Evolutionary conservation across 2,113 vertebrate species (phyloP), one percentile per base, ranked within the genome.

Genomic region (Rallus limicola): DNA sequence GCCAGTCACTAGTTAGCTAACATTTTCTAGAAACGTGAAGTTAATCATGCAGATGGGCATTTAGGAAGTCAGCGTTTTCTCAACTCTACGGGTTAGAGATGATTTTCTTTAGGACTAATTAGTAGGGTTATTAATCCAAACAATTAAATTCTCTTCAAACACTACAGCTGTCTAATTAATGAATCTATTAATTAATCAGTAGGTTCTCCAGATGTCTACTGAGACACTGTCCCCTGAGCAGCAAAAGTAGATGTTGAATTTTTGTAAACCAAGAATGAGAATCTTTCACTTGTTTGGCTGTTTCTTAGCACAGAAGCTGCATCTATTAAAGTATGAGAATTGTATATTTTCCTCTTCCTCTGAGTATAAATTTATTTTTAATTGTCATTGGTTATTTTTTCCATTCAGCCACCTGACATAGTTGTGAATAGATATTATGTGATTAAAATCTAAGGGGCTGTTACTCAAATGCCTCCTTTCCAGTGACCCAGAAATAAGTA

Each of bases 121-220:
- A 98, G 87, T 88, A 93, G 89, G 88, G 94, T 97, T 98, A 98
- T 98, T 98, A 98, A 98, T 98, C 94, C 95, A 97, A 97, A 98
- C 97, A 98, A 97, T 97, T 98, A 97, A 94, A 92, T 97, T 97
- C 15, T 96, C 80, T 98, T 95, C 88, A 95, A 96, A 95, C 91
- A 95, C 76, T 98, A 95, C 84, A 97, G 92, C 94, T 97, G 96
- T 97, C 96, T 96, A 97, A 96, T 97, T 97, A 97, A 97, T 89
- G 81, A 97, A 96, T 96, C 90, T 97, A 92, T 98, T 98, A 97
- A 98, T 98, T 98, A 98, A 98, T 98, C 95, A 95, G 95, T 95
- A 85, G 75, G 60, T 94, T 97, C 89, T 97, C 90, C 96, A 98
- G 97, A 97, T 97, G 97, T 97, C 97, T 97, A 62, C 65, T 94